Conservation (phyloP, 2,113 vertebrate species). For the Clarias batrachus region DNA sequence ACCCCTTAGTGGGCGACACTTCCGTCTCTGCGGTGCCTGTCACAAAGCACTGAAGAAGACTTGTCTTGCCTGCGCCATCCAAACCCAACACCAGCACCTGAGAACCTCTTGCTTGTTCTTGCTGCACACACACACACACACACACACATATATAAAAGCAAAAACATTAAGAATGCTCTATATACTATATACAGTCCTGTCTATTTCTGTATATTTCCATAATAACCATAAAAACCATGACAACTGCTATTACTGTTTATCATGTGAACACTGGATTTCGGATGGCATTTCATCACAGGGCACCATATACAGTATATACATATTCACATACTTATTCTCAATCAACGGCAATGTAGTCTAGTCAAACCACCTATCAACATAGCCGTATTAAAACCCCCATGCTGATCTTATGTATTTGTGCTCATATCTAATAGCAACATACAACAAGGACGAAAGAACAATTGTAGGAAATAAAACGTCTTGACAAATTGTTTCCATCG, state of each 20-base stretch:
- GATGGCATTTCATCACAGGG: background rate
- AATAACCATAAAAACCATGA: background rate
- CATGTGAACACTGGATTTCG: no score
- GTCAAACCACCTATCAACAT: background rate
- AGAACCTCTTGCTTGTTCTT: constrained; percentile 65
- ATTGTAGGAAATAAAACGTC: background rate
- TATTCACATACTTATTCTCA: background rate
- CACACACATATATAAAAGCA: background rate
- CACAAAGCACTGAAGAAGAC: constrained; percentile 80
- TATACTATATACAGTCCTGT: background rate
- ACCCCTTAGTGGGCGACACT: constrained; percentile 79
- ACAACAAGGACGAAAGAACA: background rate
- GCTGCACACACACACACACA: constrained; percentile 46
- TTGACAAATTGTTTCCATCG: background rate
- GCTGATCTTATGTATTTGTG: background rate
- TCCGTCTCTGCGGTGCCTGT: constrained; percentile 76
- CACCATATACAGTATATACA: background rate
- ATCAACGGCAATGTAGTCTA: background rate
- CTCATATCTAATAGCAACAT: background rate
- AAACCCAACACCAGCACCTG: constrained; percentile 90
- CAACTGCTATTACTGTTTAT: no score
- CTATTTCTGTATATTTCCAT: no score
- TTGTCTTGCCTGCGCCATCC: constrained; percentile 91
- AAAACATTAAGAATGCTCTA: background rate
- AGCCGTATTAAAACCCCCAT: background rate